Evolutionary conservation across 1,140 invertebrate genomes (phyloP), one percentile per base, ranked within the genome.

Genomic region (Triops longicaudatus): DNA sequence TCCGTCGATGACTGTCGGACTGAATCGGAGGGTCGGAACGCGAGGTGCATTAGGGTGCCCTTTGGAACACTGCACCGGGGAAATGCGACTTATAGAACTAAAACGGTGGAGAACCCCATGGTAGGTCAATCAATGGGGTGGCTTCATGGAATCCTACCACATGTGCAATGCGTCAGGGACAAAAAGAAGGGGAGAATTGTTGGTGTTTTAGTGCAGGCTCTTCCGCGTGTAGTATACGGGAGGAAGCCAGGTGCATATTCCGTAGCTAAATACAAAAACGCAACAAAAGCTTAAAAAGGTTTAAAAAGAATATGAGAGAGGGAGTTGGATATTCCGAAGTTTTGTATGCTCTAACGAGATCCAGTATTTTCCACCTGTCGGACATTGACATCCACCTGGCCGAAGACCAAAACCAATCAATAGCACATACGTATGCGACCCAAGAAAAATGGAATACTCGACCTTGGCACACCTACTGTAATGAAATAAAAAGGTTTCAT

Each of bases 211-310:
- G 14, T 17, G 14, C 14, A 4, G 31, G 31, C 31, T 37, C 31
- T 37, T 37, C 31, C 31, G 31, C 50, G 14, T 63, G 22, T 63
- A 63, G 10, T 63, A n/a, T n/a, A 2, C 50, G 17, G 22, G 50
- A 17, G 50, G 50, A 63, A 63, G 50, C 50, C 50, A 63, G 50
- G 50, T 63, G 50, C 50, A 63, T n/a, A 63, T 63, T n/a, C 50
- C 17, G 22, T 22, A 63, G 50, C 50, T n/a, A 63, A 63, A 63
- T 14, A 37, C 31, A 37, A 37, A 37, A 63, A 63, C 50, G 50
- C 14, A 63, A 22, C 6, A 63, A 63, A 63, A 63, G 50, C 14
- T 17, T n/a, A 63, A 63, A 63, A 63, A 63, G 50, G 50, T 63
- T n/a, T 14, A 63, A 63, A 22, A 63, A 9, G 50, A 63, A n/a